phyloP scores from a whole-genome alignment of 2,113 vertebrate species.

The Chloebia gouldiae region DNA sequence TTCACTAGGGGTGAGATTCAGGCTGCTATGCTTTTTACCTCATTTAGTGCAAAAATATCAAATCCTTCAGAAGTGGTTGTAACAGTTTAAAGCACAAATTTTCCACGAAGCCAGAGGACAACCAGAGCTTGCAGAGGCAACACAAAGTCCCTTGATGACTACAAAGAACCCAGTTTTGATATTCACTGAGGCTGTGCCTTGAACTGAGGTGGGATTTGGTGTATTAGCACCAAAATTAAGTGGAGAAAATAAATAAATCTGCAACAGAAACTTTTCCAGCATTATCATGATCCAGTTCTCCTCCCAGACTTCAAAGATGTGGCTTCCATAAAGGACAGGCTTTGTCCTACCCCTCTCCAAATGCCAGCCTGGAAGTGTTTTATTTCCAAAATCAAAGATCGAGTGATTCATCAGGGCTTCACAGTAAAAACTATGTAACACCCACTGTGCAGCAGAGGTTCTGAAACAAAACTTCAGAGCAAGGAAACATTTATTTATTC shows the following conservation, averaged over 20 bases:
- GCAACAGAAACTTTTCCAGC: neutral
- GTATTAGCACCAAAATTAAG: neutral
- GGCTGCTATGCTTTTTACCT: neutral
- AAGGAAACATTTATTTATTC: neutral
- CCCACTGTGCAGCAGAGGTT: neutral
- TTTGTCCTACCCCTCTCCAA: neutral
- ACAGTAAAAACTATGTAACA: neutral
- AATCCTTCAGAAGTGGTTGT: neutral
- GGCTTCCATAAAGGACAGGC: neutral
- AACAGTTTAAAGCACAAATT: neutral
- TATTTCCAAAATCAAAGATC: neutral
- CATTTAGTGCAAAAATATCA: neutral
- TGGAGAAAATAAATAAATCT: neutral
- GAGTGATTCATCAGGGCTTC: neutral
- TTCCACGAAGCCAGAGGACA: neutral
- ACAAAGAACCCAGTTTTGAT: neutral
- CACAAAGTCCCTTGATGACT: neutral
- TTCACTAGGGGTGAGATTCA: neutral
- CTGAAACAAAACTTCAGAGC: neutral
- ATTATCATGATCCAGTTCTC: neutral
- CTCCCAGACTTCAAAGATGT: neutral
- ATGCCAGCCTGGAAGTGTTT: neutral
- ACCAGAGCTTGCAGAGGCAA: neutral
- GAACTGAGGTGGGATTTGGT: neutral
- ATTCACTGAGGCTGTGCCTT: neutral